Evolutionary conservation across 2,797 vertebrate genomes (phyloP), one percentile per base, ranked within the genome.

Genomic region (Tinamus major): DNA sequence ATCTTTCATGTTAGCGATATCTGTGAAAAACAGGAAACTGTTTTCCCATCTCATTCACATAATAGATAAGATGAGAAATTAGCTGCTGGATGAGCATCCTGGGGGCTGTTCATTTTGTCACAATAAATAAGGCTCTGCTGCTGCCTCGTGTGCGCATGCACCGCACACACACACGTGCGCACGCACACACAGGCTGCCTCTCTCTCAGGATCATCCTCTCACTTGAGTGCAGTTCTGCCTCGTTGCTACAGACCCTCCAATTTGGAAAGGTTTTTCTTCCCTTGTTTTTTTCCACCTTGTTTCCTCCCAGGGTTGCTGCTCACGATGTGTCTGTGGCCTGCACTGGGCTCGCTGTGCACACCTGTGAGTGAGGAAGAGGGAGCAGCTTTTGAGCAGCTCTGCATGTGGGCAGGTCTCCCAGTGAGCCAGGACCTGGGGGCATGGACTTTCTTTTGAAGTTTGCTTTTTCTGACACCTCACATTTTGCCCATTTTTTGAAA

Each of bases 61-160:
- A 97, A 96, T 91, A 97, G 97, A 97, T 97, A 98, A 97, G 97
- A 97, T 96, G 96, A 97, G 97, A 97, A 98, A 97, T 97, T 97
- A 97, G 96, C 94, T 96, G 95, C 90, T 94, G 97, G 96, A 97
- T 96, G 96, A 97, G 95, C 95, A 95, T 97, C 97, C 96, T 70
- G 56, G 96, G 96, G 97, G 96, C 96, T 97, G 97, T 98, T 97
- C 89, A 74, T 97, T 97, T 97, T 97, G 96, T 96, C 97, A 94
- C 92, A 92, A 90, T 96, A 96, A 95, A 96, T 93, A 80, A 93
- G 95, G 71, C 76, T 95, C 41, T 83, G 93, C 89, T 35, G 26
- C 90, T 39, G 85, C 79, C 68, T 91, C 26, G 42, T n/a, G 69
- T 37, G 59, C 13, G 6, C 77, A 56, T 3, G 2, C 41, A 39